Conservation (phyloP, 2,888 invertebrate genomes). For the Dilophus febrilis region DNA sequence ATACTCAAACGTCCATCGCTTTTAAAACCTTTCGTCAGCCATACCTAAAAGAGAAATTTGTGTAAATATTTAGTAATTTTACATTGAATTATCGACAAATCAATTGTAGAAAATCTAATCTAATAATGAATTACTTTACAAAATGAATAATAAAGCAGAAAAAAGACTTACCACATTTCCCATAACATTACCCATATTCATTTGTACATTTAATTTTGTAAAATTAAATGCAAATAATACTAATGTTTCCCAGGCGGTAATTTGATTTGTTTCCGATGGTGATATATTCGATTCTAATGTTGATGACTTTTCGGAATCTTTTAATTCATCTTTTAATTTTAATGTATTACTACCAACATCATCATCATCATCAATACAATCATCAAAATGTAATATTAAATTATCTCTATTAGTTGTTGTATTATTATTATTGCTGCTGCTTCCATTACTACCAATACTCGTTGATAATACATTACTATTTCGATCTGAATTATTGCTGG, state of each 20-base stretch:
- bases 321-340: slow-evolving; percentile 20
- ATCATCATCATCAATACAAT: slow-evolving; percentile 30
- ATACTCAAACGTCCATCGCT: slow-evolving; percentile 85
- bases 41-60: slow-evolving; percentile 34
- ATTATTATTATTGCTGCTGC: slow-evolving; percentile 15
- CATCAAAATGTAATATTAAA: slow-evolving; percentile 36
- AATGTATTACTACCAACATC: slow-evolving; percentile 28
- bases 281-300: slow-evolving; percentile 39
- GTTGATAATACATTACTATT: not conserved
- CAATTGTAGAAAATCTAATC: too few relatives aligned
- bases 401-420: slow-evolving; percentile 30
- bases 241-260: slow-evolving; percentile 85
- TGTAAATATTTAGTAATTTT: too few relatives aligned
- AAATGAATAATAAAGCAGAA: too few relatives aligned
- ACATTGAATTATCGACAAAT: too few relatives aligned
- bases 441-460: slow-evolving; percentile 20
- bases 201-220: slow-evolving; percentile 87
- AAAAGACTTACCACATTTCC: slow-evolving; percentile 69
- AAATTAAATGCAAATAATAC: slow-evolving; percentile 94
- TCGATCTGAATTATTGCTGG: slow-evolving; percentile 1
- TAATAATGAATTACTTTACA: too few relatives aligned
- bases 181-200: slow-evolving; percentile 99
- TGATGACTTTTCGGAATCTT: slow-evolving; percentile 36
- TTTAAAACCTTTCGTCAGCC: slow-evolving; percentile 83
- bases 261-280: slow-evolving; percentile 42